A percentile compares a stretch with the other conserved stretches of the same genome.
These are phyloP conservation scores for Andricus quercusramuli DNA, from an alignment of 2,888 invertebrate species.

Conservation along the genomic window DNA sequence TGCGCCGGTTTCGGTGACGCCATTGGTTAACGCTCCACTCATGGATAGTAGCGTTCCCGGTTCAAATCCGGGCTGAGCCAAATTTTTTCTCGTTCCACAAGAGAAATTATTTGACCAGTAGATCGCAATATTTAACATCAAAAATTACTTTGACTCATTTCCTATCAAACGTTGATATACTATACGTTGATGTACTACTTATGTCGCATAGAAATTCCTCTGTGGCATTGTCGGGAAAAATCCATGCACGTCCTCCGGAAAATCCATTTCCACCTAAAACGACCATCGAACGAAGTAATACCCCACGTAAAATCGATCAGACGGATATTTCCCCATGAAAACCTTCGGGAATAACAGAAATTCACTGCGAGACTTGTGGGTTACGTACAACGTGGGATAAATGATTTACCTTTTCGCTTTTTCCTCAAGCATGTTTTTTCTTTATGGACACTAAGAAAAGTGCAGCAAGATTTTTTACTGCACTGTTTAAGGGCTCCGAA, in stretches of 20 bases:
- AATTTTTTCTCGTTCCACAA: too few species aligned
- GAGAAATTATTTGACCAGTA: too few species aligned
- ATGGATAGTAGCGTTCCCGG: too few species aligned
- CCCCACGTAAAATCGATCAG: constrained; percentile 35
- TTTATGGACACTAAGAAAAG: constrained; percentile 10
- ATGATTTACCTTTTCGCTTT: constrained; percentile 9
- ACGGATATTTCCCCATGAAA: constrained; percentile 31
- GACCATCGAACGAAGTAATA: constrained; percentile 34
- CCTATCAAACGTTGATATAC: too few species aligned
- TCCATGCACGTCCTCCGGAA: constrained; percentile 33
- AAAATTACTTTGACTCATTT: too few species aligned
- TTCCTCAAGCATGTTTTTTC: neutral
- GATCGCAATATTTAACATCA: too few species aligned
- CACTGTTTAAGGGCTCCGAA: neutral
- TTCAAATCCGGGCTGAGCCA: too few species aligned
- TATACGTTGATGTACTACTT: constrained; percentile 15
- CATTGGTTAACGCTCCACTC: too few species aligned
- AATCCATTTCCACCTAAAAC: constrained; percentile 33
- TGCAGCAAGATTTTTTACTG: constrained; percentile 1
- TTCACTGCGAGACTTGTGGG: constrained; percentile 9
- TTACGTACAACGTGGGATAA: neutral
- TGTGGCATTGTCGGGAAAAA: constrained; percentile 21
- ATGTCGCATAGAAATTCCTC: constrained; percentile 15
- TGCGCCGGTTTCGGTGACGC: too few species aligned
- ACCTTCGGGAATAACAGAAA: constrained; percentile 15